These are phyloP conservation scores for Xiphophorus birchmanni DNA, from an alignment of 2,797 vertebrate genomes.

Conservation along the genomic window DNA sequence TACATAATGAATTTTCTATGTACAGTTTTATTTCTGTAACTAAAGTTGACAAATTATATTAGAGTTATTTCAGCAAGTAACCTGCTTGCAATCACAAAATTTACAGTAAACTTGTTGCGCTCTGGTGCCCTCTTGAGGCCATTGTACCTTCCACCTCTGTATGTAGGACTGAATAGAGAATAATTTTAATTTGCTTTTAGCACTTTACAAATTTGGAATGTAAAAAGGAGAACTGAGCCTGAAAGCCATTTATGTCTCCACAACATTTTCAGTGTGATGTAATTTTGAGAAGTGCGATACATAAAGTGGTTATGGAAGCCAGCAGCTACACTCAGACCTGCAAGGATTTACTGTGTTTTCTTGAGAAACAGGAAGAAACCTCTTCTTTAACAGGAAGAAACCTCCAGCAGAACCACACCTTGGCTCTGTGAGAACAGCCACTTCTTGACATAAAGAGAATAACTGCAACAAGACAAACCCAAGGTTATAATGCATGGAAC, in stretches of 20 bases:
- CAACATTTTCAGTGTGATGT: neutral
- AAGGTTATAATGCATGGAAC: neutral
- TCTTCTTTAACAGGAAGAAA: too few species aligned
- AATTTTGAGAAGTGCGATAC: neutral
- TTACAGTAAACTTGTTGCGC: neutral
- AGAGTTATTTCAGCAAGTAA: neutral
- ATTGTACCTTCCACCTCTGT: neutral
- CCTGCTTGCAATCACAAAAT: neutral
- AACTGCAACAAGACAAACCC: neutral
- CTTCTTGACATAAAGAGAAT: neutral
- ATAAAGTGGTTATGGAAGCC: neutral
- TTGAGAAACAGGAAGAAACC: too few species aligned
- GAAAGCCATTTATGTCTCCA: neutral
- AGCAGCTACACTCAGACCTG: neutral
- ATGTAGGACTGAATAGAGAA: neutral
- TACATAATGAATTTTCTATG: neutral
- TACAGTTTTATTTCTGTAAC: constrained; percentile 1
- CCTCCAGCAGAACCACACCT: too few species aligned
- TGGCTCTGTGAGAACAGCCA: too few species aligned
- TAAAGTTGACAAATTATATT: neutral
- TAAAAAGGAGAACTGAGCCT: neutral
- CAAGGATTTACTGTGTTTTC: neutral
- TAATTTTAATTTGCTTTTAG: neutral
- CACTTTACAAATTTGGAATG: neutral
- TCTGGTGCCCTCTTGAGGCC: neutral